Percentiles rank a stretch among this genome's conserved stretches.
Evolutionary conservation across 2,797 vertebrate species (phyloP).

Genomic region (Chaetophractus vellerosus): DNA sequence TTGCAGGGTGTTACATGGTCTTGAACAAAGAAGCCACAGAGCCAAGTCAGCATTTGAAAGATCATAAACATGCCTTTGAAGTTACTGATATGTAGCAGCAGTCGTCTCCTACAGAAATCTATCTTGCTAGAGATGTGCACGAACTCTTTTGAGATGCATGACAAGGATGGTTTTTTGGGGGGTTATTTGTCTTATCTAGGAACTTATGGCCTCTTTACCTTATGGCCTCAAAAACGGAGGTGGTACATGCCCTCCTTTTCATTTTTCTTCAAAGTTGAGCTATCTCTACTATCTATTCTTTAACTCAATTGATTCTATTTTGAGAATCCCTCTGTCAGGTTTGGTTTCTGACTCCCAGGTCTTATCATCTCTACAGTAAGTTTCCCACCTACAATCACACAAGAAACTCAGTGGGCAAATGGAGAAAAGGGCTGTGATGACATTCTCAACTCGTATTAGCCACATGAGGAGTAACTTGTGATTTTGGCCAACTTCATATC

Average conservation of each 20-base stretch:
- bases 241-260: not conserved
- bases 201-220: too few relatives aligned
- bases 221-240: not conserved
- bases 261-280: not conserved
- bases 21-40: too few relatives aligned
- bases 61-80: too few relatives aligned
- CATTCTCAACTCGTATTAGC: not conserved
- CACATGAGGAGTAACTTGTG: not conserved
- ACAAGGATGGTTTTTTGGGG: too few relatives aligned
- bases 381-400: not conserved
- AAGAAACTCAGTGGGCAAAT: not conserved
- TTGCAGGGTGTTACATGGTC: too few relatives aligned
- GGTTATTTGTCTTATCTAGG: too few relatives aligned
- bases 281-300: not conserved
- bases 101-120: too few relatives aligned
- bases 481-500: not conserved
- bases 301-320: not conserved
- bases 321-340: not conserved
- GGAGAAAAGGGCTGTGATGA: not conserved
- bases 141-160: too few relatives aligned
- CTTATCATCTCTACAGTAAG: not conserved
- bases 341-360: not conserved
- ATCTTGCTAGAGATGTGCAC: too few relatives aligned
- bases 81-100: too few relatives aligned
- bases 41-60: too few relatives aligned